phyloP scores from a whole-genome alignment of 2,113 vertebrate species.

The Sceloporus undulatus region DNA sequence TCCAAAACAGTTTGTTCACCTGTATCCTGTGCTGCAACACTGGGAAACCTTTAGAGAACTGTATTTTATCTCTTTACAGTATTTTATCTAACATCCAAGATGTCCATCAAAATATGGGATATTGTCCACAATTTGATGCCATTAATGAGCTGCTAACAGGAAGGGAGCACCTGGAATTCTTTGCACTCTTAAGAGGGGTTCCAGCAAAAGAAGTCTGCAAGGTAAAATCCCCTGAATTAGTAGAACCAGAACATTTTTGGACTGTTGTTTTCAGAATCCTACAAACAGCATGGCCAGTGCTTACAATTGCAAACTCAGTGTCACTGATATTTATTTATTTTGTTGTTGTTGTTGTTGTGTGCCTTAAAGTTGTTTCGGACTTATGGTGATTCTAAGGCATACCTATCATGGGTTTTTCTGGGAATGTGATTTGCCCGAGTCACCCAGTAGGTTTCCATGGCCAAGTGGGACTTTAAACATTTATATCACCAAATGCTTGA shows the following conservation, averaged over 20 bases:
- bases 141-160: constrained; percentile 95
- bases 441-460: no score
- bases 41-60: constrained; percentile 28
- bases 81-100: constrained; percentile 92
- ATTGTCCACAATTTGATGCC: constrained; percentile 98
- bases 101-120: constrained; percentile 96
- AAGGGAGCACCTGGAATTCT: constrained; percentile 96
- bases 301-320: background rate
- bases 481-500: background rate
- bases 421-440: no score
- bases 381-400: no score
- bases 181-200: constrained; percentile 92
- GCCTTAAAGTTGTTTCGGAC: no score
- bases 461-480: accelerated
- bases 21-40: background rate
- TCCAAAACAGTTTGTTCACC: background rate
- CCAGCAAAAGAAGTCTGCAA: constrained; percentile 94
- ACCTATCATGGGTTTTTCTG: no score
- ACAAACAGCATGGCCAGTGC: background rate
- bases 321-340: background rate
- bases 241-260: no score
- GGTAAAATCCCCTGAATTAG: constrained; percentile 72
- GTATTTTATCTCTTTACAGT: constrained; percentile 71
- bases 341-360: no score
- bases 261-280: no score